Base-by-base conservation (phyloP, 2,113 vertebrate species). In the Glareola pratincola region DNA sequence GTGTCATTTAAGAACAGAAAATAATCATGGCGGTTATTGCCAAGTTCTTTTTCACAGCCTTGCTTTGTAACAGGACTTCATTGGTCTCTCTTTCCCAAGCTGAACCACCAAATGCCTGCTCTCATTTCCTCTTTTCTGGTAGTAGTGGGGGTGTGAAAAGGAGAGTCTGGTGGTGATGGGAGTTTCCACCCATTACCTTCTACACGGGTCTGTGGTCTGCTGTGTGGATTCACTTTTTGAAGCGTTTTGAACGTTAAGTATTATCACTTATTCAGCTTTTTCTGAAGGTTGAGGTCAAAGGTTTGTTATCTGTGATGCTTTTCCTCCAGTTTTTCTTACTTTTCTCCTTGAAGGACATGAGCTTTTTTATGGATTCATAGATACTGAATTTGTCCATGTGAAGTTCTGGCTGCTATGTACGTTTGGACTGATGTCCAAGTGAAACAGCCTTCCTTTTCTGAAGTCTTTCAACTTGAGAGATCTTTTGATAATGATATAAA, bases 71-170 rank as follows among this genome's bases (percentile, higher is more conserved):
- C 39, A 68, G 80, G 36, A n/a, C 24, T 89, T 78, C 32, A 37
- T 23, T 78, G 73, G 83, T 87, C 29, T 80, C 45, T 83, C 54
- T 66, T 94, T 84, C 72, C 92, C 39, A 60, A 91, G 67, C 15
- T 13, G n/a, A 91, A 88, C 77, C 71, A 82, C 74, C 30, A 43
- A 93, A 94, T 64, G 72, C 87, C 30, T 80, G 56, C 43, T 96
- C 64, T 97, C 90, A 63, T 93, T 98, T 97, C 96, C 94, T 96
- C 88, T 97, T 97, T 92, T 92, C 81, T 95, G 63, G 13, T 26
- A 60, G 68, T 29, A 32, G 29, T 74, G 39, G 66, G 81, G 92
- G 87, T 82, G 54, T 84, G 92, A 79, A 78, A 66, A 85, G 32
- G 90, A 50, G 64, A 86, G 45, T 66, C 72, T 96, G 90, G 60